Conservation (phyloP, 1,140 invertebrate genomes). For the Heliconius nattereri region DNA sequence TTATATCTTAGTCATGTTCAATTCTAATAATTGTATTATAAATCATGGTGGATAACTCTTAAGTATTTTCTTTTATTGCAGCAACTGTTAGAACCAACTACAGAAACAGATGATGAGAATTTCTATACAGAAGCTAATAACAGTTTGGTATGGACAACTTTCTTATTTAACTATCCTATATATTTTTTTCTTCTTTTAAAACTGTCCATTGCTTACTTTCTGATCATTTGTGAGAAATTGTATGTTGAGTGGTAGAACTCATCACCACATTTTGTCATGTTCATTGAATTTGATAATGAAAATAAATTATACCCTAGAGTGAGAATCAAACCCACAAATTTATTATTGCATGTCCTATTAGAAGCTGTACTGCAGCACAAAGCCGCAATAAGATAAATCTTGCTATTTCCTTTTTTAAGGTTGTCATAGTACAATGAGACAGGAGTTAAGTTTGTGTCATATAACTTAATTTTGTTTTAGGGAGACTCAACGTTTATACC, state of each 20-base stretch:
- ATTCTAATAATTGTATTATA: not conserved
- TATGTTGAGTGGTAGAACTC: too few relatives aligned
- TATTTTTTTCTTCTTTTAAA: too few relatives aligned
- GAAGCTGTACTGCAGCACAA: too few relatives aligned
- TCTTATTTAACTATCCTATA: not conserved
- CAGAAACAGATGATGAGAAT: constrained; percentile 72
- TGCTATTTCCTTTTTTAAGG: not conserved
- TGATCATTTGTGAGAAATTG: too few relatives aligned
- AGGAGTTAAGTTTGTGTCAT: not conserved
- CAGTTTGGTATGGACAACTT: constrained; percentile 60
- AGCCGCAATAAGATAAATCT: not conserved
- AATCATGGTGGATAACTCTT: not conserved
- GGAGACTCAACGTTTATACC: constrained; percentile 76
- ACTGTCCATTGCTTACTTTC: too few relatives aligned
- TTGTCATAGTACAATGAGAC: not conserved
- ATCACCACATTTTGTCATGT: too few relatives aligned
- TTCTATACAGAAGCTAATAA: constrained; percentile 65
- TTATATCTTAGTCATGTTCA: constrained; percentile 17
- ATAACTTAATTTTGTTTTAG: constrained; percentile 44
- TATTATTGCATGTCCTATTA: too few relatives aligned
- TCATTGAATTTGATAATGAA: too few relatives aligned
- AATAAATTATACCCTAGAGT: too few relatives aligned
- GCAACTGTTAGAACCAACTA: constrained; percentile 68
- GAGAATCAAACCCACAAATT: too few relatives aligned
- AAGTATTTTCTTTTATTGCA: constrained; percentile 44